phyloP scores from a whole-genome alignment of 2,797 vertebrate genomes.

The Apodemus agrarius region DNA sequence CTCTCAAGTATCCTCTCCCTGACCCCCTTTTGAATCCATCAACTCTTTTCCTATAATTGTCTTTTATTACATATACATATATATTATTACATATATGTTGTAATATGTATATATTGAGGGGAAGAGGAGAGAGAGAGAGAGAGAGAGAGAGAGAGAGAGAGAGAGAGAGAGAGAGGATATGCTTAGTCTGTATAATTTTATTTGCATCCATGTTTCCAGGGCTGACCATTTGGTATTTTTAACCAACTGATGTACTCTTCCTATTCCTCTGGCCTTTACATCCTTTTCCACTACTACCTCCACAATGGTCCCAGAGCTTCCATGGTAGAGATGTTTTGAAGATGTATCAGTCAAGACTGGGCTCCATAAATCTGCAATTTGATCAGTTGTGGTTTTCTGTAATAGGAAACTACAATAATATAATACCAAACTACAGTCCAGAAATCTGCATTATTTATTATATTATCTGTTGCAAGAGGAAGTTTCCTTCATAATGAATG shows the following conservation, averaged over 20 bases:
- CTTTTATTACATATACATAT: background rate
- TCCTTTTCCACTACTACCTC: background rate
- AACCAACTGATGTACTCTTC: background rate
- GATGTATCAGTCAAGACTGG: background rate
- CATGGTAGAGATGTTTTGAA: background rate
- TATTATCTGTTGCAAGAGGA: background rate
- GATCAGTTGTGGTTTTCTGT: background rate
- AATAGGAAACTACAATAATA: background rate
- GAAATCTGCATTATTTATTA: too few species aligned
- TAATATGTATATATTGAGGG: background rate
- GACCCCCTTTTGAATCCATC: background rate
- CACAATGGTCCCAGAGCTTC: background rate
- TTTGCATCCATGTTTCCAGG: background rate
- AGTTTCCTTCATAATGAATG: background rate
- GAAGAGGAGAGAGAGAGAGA: background rate
- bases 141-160: too few species aligned
- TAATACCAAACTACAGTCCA: too few species aligned
- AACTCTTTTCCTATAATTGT: background rate
- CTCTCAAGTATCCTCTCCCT: background rate
- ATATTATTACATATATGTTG: background rate
- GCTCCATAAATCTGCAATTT: background rate
- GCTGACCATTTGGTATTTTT: background rate
- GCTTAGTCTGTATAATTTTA: background rate
- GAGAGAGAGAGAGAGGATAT: background rate
- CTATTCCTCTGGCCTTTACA: background rate